phyloP scores from a whole-genome alignment of 2,888 invertebrate genomes.

The Perithous albicinctus region DNA sequence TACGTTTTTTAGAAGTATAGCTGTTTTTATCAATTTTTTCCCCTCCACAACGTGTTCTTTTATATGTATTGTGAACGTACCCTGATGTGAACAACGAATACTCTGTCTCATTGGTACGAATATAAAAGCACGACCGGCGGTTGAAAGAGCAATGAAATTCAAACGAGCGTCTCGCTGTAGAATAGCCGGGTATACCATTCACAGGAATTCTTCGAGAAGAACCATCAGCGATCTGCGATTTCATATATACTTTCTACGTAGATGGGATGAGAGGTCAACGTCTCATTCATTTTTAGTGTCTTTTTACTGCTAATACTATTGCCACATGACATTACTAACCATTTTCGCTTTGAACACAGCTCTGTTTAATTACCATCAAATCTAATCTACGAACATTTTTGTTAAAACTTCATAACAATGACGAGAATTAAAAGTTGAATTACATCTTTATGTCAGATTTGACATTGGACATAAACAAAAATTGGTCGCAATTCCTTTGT shows the following conservation, averaged over 20 bases:
- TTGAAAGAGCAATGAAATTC: slow-evolving; percentile 46
- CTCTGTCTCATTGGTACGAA: neutral
- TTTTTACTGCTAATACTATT: neutral
- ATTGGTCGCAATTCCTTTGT: too few relatives aligned
- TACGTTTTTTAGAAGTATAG: too few relatives aligned
- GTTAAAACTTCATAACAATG: too few relatives aligned
- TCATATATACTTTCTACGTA: neutral
- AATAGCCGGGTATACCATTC: slow-evolving; percentile 36
- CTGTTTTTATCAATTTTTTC: neutral
- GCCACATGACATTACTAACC: neutral
- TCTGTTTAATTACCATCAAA: too few relatives aligned
- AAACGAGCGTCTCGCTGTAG: slow-evolving; percentile 42
- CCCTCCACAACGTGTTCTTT: neutral
- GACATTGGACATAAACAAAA: too few relatives aligned
- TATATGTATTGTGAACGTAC: neutral
- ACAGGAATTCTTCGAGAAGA: slow-evolving; percentile 29
- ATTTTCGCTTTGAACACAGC: too few relatives aligned
- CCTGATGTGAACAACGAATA: neutral
- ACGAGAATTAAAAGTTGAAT: too few relatives aligned
- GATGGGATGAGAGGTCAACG: neutral
- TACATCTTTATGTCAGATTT: too few relatives aligned
- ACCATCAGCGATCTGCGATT: slow-evolving; percentile 20
- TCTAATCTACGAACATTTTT: too few relatives aligned
- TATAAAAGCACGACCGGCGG: slow-evolving; percentile 2
- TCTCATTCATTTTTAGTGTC: neutral